phyloP scores from a whole-genome alignment of 35 echinoderm and acorn worm species.

The Apostichopus japonicus region DNA sequence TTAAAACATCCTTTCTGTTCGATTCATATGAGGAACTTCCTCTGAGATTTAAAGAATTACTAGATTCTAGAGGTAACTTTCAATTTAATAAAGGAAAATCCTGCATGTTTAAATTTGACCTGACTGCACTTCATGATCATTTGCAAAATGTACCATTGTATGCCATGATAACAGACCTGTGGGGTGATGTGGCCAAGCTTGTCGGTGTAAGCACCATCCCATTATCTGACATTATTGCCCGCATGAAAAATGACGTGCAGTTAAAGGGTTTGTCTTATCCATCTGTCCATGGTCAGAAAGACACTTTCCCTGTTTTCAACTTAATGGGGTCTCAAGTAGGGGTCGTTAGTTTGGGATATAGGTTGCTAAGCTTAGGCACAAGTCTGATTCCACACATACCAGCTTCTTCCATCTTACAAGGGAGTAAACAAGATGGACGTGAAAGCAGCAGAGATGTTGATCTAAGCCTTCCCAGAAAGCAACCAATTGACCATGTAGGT shows the following conservation, averaged over 20 bases:
- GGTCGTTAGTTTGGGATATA: constrained; percentile 24
- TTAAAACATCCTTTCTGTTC: constrained; percentile 7
- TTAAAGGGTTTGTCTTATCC: constrained; percentile 32
- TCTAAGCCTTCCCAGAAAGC: neutral
- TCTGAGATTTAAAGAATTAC: constrained; percentile 27
- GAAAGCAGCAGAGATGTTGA: neutral
- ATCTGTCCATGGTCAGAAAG: constrained; percentile 11
- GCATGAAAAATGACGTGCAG: constrained; percentile 18
- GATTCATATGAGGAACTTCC: constrained; percentile 11
- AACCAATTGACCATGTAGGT: neutral
- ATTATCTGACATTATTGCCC: neutral
- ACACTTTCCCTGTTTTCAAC: constrained; percentile 45
- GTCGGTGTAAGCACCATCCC: constrained; percentile 37
- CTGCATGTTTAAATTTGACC: constrained; percentile 52
- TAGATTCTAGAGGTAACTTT: constrained; percentile 43
- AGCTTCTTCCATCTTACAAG: constrained; percentile 8
- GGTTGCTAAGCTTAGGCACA: constrained; percentile 8
- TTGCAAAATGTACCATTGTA: constrained; percentile 47
- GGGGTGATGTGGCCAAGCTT: constrained; percentile 17
- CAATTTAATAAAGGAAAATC: constrained; percentile 45
- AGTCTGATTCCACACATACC: constrained; percentile 36
- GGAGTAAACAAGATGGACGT: too few relatives aligned
- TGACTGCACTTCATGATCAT: neutral
- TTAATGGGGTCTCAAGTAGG: constrained; percentile 42
- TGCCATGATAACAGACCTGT: constrained; percentile 44